phyloP scores from a whole-genome alignment of 2,113 vertebrate genomes.

The Thunnus thynnus region DNA sequence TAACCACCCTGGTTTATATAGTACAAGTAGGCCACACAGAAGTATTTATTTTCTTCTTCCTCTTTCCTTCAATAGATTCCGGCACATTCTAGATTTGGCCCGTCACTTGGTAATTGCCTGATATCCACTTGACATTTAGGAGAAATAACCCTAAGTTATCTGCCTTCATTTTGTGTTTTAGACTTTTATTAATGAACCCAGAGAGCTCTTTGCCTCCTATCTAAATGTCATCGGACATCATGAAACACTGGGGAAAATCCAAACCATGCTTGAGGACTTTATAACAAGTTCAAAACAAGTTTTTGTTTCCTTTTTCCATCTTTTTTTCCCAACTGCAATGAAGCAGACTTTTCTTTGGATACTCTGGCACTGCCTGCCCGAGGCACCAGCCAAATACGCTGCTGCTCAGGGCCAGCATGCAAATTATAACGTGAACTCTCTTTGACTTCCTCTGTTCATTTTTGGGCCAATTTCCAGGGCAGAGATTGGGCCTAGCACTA shows the following conservation, averaged over 20 bases:
- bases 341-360: slow-evolving; percentile 38
- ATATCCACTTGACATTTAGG: slow-evolving; percentile 75
- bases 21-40: neutral
- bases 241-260: slow-evolving; percentile 48
- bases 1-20: neutral
- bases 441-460: slow-evolving; percentile 19
- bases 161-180: slow-evolving; percentile 55
- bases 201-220: slow-evolving; percentile 64
- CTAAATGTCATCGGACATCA: slow-evolving; percentile 76
- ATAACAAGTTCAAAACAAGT: slow-evolving; percentile 22
- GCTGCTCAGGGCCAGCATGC: slow-evolving; percentile 38
- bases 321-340: slow-evolving; percentile 15
- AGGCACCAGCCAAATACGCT: slow-evolving; percentile 39
- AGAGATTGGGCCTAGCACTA: slow-evolving; percentile 18
- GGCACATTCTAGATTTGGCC: slow-evolving; percentile 24
- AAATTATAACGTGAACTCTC: slow-evolving; percentile 49
- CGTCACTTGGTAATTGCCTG: slow-evolving; percentile 57
- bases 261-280: slow-evolving; percentile 44
- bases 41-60: neutral
- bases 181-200: slow-evolving; percentile 74
- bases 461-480: slow-evolving; percentile 29
- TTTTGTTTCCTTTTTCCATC: slow-evolving; percentile 37
- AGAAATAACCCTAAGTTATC: slow-evolving; percentile 59
- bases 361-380: slow-evolving; percentile 20
- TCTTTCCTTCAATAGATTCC: slow-evolving; percentile 37